Base-by-base conservation (phyloP, 2,113 vertebrate species). In the Oreochromis spilurus region DNA sequence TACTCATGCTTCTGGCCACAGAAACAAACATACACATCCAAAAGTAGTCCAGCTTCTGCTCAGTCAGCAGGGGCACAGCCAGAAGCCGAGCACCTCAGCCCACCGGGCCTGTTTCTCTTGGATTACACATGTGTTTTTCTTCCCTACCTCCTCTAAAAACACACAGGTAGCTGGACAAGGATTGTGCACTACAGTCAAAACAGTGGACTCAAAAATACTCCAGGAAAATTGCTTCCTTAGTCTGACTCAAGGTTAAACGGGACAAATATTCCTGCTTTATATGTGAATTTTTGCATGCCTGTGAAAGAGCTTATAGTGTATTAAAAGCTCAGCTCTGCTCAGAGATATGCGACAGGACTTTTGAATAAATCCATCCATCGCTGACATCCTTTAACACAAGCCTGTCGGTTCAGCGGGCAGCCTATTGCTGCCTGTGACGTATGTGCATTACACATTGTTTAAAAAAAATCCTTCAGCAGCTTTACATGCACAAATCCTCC, bases 61-160 rank as follows among this genome's bases (percentile, higher is more conserved):
- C 80, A 82, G 93, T 94, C 94, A 94, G 93, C 88, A 92, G 34
- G 43, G 82, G 53, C 72, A 45, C 84, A 82, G 81, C 87, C 92
- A 87, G 79, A 86, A 87, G 83, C 87, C 72, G 80, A 91, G 83
- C 82, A 92, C 91, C 89, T 88, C 78, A 87, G 89, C 82, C 84
- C 91, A 89, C 78, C 84, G 54, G 80, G 48, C 78, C 24, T 94
- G 94, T 94, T 95, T 79, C 87, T 94, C 60, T 94, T 94, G 94
- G 95, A 94, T 38, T 50, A 29, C 67, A 60, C 72, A 86, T 10
- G 40, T 89, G 53, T 90, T 94, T 93, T 92, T 82, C 86, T 89
- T 89, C 53, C 90, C 72, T 62, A 72, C 53, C 55, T 45, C 83
- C 40, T 84, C 90, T 84, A 50, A 91, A 91, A 86, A 93, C 89